Evolutionary conservation across 1,140 invertebrate genomes (phyloP), one percentile per base, ranked within the genome.

Genomic region (Uloborus diversus): DNA sequence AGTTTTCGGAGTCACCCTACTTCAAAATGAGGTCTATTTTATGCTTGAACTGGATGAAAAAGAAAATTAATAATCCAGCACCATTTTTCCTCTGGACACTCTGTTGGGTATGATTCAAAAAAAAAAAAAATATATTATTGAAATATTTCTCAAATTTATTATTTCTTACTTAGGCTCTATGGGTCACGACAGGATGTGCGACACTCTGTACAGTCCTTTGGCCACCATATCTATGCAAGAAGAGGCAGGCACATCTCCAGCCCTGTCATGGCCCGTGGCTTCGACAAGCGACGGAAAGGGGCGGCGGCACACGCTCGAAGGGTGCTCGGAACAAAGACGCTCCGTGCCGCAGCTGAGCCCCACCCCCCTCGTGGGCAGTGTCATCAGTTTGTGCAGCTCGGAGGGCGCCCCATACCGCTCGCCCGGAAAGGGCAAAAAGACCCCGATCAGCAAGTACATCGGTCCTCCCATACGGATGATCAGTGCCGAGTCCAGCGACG

Each of bases 401-500:
- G 65, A 79, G 2, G 49, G 57, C 4, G 70, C 47, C 14, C 33
- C 73, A 4, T 28, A 70, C n/a, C 27, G 51, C 3, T 66, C 73
- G 1, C 66, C 66, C 5, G 13, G 14, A 4, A 42, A 66, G 28
- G 23, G n/a, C 1, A 49, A 27, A n/a, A 66, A 28, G 9, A 7
- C 23, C 20, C 0, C 35, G 27, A 2, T 11, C 3, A 28, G 5
- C 11, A 42, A 61, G 42, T 66, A 51, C 11, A 33, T 66, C 32
- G 62, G 64, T 20, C 62, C 64, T 7, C 76, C 76, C 33, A 69
- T 68, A 23, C 59, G 76, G 3, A 79, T 79, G 76, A 79, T 79
- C 64, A 79, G 76, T 42, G 73, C 73, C 11, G 76, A 79, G 51
- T 79, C 76, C 28, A 79, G 76, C 25, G 76, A 79, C 14, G 76